Evolutionary conservation across 2,113 vertebrate genomes (phyloP).

Genomic region (Callionymus lyra): DNA sequence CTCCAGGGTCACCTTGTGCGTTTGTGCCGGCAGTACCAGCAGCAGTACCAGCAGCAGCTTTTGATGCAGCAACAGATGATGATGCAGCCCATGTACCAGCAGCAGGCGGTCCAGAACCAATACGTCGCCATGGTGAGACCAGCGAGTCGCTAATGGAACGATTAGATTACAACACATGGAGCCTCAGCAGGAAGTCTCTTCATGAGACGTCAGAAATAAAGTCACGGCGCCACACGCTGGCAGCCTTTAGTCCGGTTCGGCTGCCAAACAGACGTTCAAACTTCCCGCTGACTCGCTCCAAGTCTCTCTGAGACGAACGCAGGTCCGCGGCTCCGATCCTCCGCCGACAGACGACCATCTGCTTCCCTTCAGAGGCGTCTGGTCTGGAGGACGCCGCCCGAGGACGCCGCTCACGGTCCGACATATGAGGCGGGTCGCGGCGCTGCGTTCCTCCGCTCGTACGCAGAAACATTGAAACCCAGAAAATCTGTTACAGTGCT

Average conservation of each 20-base stretch:
- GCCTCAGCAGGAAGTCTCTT: constrained; percentile 40
- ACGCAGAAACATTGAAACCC: too few relatives aligned
- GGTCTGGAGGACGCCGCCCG: constrained; percentile 54
- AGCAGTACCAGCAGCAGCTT: constrained; percentile 71
- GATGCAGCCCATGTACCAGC: constrained; percentile 78
- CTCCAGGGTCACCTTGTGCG: not conserved
- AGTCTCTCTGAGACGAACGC: constrained; percentile 23
- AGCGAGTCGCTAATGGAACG: too few relatives aligned
- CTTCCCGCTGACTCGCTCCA: constrained; percentile 46
- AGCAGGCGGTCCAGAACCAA: constrained; percentile 53
- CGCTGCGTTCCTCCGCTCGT: not conserved
- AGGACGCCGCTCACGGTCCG: constrained; percentile 38
- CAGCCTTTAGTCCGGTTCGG: constrained; percentile 29
- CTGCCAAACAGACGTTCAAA: constrained; percentile 56
- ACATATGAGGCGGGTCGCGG: constrained; percentile 57
- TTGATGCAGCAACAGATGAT: constrained; percentile 71
- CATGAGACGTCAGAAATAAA: too few relatives aligned
- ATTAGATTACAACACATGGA: constrained; percentile 49
- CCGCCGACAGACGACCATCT: constrained; percentile 65
- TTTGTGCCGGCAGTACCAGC: constrained; percentile 69
- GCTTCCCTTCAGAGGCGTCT: constrained; percentile 68
- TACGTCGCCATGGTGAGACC: constrained; percentile 79
- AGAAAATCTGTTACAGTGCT: too few relatives aligned
- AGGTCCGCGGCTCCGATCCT: constrained; percentile 42
- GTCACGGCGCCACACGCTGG: constrained; percentile 13